A percentile compares a stretch with the other conserved stretches of the same genome.
phyloP scores from a whole-genome alignment of 2,113 vertebrate genomes.

The Probosciger aterrimus region DNA sequence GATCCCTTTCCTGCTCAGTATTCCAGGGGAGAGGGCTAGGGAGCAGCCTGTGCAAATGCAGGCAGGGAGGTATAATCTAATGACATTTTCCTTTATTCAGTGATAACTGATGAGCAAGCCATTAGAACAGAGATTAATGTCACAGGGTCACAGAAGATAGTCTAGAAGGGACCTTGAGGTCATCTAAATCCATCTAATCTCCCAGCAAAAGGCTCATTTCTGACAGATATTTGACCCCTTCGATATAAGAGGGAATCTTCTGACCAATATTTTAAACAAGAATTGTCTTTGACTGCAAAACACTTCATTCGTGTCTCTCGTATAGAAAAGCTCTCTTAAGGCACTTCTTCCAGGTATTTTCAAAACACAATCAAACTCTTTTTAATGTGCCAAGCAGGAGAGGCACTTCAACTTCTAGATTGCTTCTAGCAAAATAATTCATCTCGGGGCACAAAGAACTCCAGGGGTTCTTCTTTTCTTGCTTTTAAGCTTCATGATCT shows the following conservation, averaged over 20 bases:
- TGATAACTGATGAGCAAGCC: background rate
- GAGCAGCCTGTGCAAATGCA: background rate
- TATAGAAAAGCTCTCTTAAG: background rate
- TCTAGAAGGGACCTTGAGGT: background rate
- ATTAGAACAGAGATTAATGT: slow-evolving; percentile 2
- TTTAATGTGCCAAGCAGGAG: background rate
- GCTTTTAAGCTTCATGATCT: background rate
- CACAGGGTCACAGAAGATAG: background rate
- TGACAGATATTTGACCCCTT: background rate
- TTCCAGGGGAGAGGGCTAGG: background rate
- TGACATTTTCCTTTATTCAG: background rate
- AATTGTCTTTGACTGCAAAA: background rate
- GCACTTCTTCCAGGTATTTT: background rate
- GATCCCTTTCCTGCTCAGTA: background rate
- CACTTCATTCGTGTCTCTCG: background rate
- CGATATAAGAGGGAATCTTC: background rate
- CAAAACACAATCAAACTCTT: background rate
- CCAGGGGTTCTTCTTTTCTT: background rate
- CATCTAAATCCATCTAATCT: background rate
- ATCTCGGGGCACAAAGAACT: background rate
- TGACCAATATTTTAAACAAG: background rate
- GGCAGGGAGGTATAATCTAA: background rate
- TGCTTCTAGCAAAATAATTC: background rate
- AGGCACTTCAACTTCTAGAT: background rate
- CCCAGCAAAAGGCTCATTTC: background rate